Conservation (phyloP, 2,113 vertebrate species). For the Eurypyga helias region DNA sequence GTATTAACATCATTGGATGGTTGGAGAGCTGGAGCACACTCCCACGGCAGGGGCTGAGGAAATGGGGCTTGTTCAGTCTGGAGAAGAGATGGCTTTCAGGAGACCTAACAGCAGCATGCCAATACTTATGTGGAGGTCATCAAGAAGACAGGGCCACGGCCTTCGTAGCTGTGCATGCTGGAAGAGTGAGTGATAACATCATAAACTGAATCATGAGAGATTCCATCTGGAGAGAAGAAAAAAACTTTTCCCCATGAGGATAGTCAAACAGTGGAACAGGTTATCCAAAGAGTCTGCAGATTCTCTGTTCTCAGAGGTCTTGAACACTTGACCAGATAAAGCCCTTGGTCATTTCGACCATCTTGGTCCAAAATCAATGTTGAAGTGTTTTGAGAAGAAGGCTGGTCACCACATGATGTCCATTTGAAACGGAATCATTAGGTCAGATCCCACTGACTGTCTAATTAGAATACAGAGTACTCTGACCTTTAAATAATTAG, state of each 20-base stretch:
- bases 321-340: background rate
- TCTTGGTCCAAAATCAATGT: background rate
- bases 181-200: background rate
- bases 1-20: background rate
- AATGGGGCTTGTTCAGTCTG: background rate
- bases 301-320: background rate
- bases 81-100: background rate
- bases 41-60: background rate
- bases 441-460: background rate
- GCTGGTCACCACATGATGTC: background rate
- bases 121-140: background rate
- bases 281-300: background rate
- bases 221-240: background rate
- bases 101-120: background rate
- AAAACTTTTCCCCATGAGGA: background rate
- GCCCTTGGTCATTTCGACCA: background rate
- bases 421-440: background rate
- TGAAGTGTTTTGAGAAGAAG: background rate
- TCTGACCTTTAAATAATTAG: background rate
- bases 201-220: background rate
- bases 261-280: background rate
- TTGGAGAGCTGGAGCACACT: background rate
- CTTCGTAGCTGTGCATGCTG: background rate
- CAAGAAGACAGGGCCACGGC: rapidly evolving
- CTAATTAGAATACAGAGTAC: background rate